Evolutionary conservation across 2,113 vertebrate genomes (phyloP), one percentile per base, ranked within the genome.

Genomic region (Boulengeromyrus knoepffleri): DNA sequence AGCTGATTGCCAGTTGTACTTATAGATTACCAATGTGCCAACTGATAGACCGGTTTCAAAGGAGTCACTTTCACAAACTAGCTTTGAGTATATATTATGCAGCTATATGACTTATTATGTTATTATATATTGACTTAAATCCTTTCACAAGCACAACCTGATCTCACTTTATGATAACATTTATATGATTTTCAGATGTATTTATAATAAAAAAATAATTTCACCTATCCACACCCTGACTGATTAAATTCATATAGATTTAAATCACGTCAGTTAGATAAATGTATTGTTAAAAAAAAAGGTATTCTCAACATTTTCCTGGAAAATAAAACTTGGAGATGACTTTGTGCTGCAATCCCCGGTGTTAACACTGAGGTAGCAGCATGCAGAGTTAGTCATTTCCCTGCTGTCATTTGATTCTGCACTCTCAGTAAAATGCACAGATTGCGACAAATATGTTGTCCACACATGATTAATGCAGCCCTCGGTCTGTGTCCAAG

Each of bases 401-500:
- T 87, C 47, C 85, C 45, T n/a, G 49, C 85, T 53, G 49, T 87
- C 85, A 56, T 87, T 87, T 31, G n/a, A 53, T 87, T 53, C 85
- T 87, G 85, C 85, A 19, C 85, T 53, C 85, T 87, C 85, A 87
- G 49, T 87, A 53, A 87, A 87, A 87, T 56, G 85, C 85, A 87
- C 85, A 87, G 85, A 87, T 52, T 87, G 85, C 85, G 13, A 53
- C 85, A 87, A 87, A 87, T 87, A 87, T 87, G 85, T 87, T 53
- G 47, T 87, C 85, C 27, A 53, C 85, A 36, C 85, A 87, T 53
- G 85, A 87, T 87, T 87, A 53, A 87, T 87, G 50, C 50, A 36
- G 85, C 85, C 85, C 50, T 47, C 13, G 50, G 50, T 87, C 85
- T 87, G 85, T 36, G n/a, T 87, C 85, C 85, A 42, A 56, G 49